Evolutionary conservation across 2,888 invertebrate species (phyloP), one percentile per base, ranked within the genome.

Genomic region (Amaurobius ferox): DNA sequence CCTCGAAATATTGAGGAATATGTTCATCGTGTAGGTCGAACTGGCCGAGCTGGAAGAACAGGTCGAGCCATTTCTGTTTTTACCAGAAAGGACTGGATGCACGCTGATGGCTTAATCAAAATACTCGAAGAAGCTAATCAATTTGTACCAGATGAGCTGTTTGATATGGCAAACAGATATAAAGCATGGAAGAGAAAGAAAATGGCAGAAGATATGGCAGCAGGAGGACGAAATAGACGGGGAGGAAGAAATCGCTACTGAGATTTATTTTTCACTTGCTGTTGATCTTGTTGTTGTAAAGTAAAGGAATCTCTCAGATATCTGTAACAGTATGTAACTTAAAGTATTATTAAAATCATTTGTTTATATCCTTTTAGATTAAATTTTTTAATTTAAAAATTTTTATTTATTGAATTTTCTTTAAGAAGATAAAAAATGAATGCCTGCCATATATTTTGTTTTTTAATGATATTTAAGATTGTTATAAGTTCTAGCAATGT

Each of bases 1-100:
- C 98, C 98, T 0, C 93, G 95, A 19, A 96, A 97, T 90, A 96
- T 98, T 90, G 98, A 98, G 91, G 98, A 98, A 90, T 98, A 98
- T 92, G 97, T 97, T 0, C 98, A 98, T 91, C 93, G 98, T 87
- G 96, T 98, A n/a, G 98, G 98, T 0, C 94, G 98, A 86, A 98
- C 98, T 0, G 98, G 98, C 0, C 93, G 98, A 81, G 98, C 98
- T 19, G 98, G 98, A 1, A 94, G 94, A 86, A 94, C 93, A 0
- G 98, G 98, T 0, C 94, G 94, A 74, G 95, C 97, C 0, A 94
- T 98, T 40, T 96, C 96, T 77, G 94, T 96, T 89, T 92, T 98
- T 88, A 94, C 97, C 0, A 89, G 91, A 55, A 92, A 92, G 30
- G 97, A 98, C 91, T 97, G 97, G 96, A 93, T 93, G 13, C 94